Evolutionary conservation across 2,797 vertebrate species (phyloP).

Genomic region (Ispidina picta): DNA sequence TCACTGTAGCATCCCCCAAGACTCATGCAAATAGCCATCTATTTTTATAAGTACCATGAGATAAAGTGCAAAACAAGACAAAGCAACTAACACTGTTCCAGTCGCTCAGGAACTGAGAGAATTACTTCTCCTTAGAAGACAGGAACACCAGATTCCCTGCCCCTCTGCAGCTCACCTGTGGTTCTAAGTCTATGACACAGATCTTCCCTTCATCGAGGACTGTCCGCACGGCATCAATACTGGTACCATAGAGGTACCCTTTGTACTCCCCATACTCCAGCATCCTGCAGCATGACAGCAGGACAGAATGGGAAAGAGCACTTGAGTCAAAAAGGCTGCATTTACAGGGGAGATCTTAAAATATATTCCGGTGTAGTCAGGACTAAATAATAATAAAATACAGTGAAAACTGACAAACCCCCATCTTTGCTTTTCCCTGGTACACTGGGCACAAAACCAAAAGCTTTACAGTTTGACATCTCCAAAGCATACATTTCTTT

Average conservation of each 20-base stretch:
- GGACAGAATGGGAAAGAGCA: neutral
- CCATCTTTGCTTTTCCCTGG: neutral
- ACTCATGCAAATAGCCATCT: neutral
- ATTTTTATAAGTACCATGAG: neutral
- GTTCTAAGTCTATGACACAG: conserved; percentile 92
- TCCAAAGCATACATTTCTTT: neutral
- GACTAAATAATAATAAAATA: neutral
- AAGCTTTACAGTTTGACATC: neutral
- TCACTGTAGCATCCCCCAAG: neutral
- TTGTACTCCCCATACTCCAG: conserved; percentile 92
- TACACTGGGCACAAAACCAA: neutral
- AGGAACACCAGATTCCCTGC: neutral
- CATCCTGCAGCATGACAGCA: conserved; percentile 79
- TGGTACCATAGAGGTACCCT: conserved; percentile 91
- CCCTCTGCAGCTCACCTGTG: conserved; percentile 80
- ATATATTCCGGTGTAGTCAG: neutral
- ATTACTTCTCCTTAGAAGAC: neutral
- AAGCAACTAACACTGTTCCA: neutral
- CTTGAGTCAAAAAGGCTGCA: neutral
- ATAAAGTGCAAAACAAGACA: neutral
- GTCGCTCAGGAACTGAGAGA: neutral
- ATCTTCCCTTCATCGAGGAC: conserved; percentile 87
- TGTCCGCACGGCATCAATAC: conserved; percentile 82
- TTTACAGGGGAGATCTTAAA: neutral
- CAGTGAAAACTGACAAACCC: neutral